Conservation (phyloP, 2,797 vertebrate species). For the Otus scops region DNA sequence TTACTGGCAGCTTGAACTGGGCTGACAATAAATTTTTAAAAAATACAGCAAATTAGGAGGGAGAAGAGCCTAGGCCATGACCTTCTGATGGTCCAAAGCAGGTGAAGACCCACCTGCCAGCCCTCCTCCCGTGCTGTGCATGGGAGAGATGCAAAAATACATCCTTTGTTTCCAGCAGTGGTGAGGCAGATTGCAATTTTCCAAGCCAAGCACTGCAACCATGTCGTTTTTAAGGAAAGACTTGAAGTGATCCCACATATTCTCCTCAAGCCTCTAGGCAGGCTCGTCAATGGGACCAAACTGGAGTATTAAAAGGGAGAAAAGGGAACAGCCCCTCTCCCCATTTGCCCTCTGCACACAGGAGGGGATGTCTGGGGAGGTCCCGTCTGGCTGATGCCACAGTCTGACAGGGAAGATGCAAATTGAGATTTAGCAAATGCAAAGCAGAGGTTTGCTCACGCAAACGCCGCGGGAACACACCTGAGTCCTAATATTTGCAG, state of each 20-base stretch:
- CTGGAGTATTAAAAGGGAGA: background rate
- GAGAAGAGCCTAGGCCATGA: background rate
- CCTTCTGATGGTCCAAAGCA: background rate
- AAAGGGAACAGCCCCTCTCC: background rate
- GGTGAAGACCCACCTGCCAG: background rate
- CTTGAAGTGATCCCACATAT: background rate
- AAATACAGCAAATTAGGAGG: rapidly evolving
- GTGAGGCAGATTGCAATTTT: background rate
- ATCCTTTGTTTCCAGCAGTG: background rate
- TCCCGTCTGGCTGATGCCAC: background rate
- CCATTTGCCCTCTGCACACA: background rate
- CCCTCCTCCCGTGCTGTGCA: background rate
- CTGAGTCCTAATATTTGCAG: conserved; percentile 12
- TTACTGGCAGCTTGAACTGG: background rate
- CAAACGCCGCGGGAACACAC: background rate
- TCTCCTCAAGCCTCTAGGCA: background rate
- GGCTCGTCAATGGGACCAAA: background rate
- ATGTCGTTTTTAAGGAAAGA: background rate
- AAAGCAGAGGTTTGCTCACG: background rate
- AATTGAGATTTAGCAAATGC: rapidly evolving
- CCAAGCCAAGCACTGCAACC: background rate
- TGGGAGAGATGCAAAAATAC: background rate
- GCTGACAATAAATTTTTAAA: background rate
- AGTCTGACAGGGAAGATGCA: background rate
- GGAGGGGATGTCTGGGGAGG: background rate